Base-by-base conservation (phyloP, 1,140 invertebrate genomes). In the Cyclargus thomasi region DNA sequence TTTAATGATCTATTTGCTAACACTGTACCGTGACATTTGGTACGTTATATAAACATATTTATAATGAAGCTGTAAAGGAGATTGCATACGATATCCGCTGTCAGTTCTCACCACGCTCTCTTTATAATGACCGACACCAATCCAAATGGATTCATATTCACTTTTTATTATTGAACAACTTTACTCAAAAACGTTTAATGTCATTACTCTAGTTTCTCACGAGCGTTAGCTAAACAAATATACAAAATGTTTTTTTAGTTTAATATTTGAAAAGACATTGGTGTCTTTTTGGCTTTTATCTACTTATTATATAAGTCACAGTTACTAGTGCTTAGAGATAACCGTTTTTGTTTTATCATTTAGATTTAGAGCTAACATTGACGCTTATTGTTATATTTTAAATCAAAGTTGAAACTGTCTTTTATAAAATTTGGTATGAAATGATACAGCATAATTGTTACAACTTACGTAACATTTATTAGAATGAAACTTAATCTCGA, bases 1-100 rank as follows among this genome's bases (percentile, higher is more conserved):
- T 47, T 47, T 16, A 16, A 47, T 47, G 14, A 14, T 47, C 14
- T 47, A 47, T 47, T 47, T 47, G 39, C 39, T 47, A 47, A 47
- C 39, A 47, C 39, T 16, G 14, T 11, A 59, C 10, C 55, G 10
- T 59, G 55, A 20, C 55, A 59, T 59, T 59, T 59, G 53, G 47
- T n/a, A 55, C 55, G 39, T 59, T 59, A 20, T 17, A 59, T 59
- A 59, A 59, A 18, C 7, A 10, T n/a, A 4, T 20, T 20, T 59
- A 22, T 20, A 20, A 20, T 20, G 55, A 59, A 59, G 7, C 55
- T 20, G 20, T 55, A 21, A 21, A 18, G 55, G 55, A 11, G 55
- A 59, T 59, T 59, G 55, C 18, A 20, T 59, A 59, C 18, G 20
- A 59, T 59, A 59, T 59, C 55, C 55, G 55, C 55, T 5, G 20